Conservation (phyloP, 1,140 invertebrate genomes). For the Drosophila asahinai region DNA sequence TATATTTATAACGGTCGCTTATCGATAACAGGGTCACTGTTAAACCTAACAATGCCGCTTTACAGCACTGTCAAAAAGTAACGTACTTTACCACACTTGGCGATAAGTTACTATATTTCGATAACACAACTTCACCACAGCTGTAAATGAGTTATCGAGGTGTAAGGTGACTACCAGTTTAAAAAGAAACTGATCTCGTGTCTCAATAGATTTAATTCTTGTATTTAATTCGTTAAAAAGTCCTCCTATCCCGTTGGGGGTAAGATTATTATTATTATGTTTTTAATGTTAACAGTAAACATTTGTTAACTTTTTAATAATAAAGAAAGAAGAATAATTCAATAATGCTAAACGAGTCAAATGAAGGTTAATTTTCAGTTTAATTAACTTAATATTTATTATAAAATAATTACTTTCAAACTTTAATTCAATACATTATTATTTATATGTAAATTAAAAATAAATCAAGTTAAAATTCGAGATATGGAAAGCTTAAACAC, state of each 20-base stretch:
- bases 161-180: neutral
- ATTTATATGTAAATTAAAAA: neutral
- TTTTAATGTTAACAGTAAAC: no score
- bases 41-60: neutral
- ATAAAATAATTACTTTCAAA: no score
- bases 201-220: neutral
- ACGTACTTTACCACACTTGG: neutral
- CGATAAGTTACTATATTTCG: neutral
- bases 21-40: neutral
- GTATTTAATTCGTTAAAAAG: neutral
- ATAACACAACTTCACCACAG: neutral
- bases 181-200: neutral
- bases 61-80: neutral
- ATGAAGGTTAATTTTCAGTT: no score
- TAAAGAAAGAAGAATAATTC: no score
- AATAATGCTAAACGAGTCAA: no score
- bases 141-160: neutral
- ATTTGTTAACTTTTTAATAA: no score
- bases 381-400: no score
- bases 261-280: no score
- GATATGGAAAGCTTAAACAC: no score
- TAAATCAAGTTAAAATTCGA: neutral
- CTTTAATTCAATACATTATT: no score
- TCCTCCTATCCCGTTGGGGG: no score
- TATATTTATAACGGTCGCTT: constrained; percentile 2